phyloP scores from a whole-genome alignment of 23 tunicate genomes.

The Oikopleura dioica region DNA sequence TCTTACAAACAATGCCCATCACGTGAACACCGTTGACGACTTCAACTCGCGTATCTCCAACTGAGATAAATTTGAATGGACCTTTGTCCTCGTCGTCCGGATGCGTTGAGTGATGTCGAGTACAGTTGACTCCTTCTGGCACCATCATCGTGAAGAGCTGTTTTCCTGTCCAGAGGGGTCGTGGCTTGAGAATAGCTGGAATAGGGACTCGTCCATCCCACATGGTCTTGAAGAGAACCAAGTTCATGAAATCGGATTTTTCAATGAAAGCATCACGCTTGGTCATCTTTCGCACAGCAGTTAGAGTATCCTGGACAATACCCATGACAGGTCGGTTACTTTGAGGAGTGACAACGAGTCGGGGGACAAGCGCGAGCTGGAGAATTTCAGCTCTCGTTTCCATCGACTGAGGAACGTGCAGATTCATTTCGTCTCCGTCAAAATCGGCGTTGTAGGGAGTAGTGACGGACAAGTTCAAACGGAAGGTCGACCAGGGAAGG shows the following conservation, averaged over 20 bases:
- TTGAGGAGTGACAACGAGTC: conserved; percentile 87
- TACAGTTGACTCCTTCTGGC: conserved; percentile 91
- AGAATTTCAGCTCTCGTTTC: conserved; percentile 94
- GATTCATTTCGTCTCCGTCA: conserved; percentile 97
- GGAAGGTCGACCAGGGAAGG: conserved; percentile 96
- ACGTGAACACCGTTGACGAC: conserved; percentile 80
- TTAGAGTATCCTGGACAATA: conserved; percentile 94
- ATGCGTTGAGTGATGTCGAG: conserved; percentile 90
- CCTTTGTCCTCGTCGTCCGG: conserved; percentile 94
- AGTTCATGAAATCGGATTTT: conserved; percentile 81
- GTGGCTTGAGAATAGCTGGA: conserved; percentile 87
- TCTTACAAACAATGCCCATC: conserved; percentile 88
- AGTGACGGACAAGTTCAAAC: conserved; percentile 88
- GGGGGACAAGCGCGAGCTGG: conserved; percentile 78
- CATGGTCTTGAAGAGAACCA: conserved; percentile 50
- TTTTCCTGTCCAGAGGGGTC: conserved; percentile 99
- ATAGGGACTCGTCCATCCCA: conserved; percentile 95
- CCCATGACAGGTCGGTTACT: conserved; percentile 99
- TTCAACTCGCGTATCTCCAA: conserved; percentile 83
- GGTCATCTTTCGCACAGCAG: conserved; percentile 96
- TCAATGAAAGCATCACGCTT: conserved; percentile 82
- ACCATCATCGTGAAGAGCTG: conserved; percentile 76
- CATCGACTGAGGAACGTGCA: conserved; percentile 96
- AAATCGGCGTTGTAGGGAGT: conserved; percentile 99
- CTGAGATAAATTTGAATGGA: conserved; percentile 69